These are phyloP conservation scores for Dyspetes luteomarginatus DNA, from an alignment of 2,888 invertebrate species.

Conservation along the genomic window DNA sequence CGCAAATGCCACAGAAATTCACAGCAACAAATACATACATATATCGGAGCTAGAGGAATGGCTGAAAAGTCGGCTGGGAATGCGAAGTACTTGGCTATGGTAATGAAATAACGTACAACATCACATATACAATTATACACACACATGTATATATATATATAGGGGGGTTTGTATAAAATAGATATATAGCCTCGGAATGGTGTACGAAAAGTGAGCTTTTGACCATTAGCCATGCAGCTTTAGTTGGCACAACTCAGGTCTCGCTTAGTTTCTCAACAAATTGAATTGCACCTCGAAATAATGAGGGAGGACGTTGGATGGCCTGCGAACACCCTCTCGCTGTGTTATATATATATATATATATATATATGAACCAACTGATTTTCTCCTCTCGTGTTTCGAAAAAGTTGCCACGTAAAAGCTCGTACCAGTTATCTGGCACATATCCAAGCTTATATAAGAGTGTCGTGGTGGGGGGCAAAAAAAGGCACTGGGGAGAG, in stretches of 20 bases:
- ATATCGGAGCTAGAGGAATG: not conserved
- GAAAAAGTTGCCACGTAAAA: constrained; percentile 60
- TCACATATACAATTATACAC: not conserved
- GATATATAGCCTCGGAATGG: constrained; percentile 13
- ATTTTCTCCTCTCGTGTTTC: constrained; percentile 59
- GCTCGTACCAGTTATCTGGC: constrained; percentile 72
- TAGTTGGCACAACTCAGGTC: constrained; percentile 51
- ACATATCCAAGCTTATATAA: constrained; percentile 68
- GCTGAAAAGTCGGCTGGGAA: constrained; percentile 37
- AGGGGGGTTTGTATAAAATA: not conserved
- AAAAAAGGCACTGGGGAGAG: no score
- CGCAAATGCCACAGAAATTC: constrained; percentile 23
- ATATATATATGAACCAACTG: constrained; percentile 51
- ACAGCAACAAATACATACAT: not conserved
- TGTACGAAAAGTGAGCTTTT: constrained; percentile 49
- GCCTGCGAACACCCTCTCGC: not conserved
- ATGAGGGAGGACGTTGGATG: constrained; percentile 26
- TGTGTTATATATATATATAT: not conserved
- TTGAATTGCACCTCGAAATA: constrained; percentile 57
- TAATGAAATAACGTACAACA: constrained; percentile 29
- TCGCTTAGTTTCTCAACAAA: constrained; percentile 57
- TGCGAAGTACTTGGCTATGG: constrained; percentile 13
- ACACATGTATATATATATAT: not conserved
- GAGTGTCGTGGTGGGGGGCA: no score
- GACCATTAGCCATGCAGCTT: constrained; percentile 53